Percentiles rank a stretch among this genome's conserved stretches.
Conservation (phyloP, 2,888 invertebrate species). For the Orchesella flavescens region DNA sequence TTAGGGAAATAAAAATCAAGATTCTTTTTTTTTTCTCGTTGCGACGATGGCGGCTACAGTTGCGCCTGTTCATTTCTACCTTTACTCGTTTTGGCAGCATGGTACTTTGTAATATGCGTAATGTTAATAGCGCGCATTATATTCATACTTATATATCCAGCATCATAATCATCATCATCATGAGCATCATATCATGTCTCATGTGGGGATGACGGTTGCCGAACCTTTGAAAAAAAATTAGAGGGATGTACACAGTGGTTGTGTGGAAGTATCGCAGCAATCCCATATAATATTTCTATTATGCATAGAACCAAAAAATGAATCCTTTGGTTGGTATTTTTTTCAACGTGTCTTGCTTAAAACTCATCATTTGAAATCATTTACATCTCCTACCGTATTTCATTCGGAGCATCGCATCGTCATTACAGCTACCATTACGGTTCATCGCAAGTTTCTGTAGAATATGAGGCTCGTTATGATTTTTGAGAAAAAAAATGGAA, state of each 20-base stretch:
- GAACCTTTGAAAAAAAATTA: slow-evolving; percentile 53
- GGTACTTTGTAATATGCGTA: too few species aligned
- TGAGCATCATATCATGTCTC: slow-evolving; percentile 43
- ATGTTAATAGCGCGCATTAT: too few species aligned
- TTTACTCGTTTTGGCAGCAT: too few species aligned
- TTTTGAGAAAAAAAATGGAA: neutral
- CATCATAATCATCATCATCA: slow-evolving; percentile 6
- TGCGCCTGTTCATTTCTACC: neutral
- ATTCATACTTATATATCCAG: neutral
- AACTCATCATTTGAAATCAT: neutral
- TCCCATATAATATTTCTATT: neutral
- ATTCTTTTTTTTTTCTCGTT: slow-evolving; percentile 34
- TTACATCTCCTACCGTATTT: too few species aligned
- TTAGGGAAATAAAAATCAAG: slow-evolving; percentile 61
- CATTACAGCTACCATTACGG: neutral
- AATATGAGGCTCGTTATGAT: neutral
- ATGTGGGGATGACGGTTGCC: slow-evolving; percentile 51
- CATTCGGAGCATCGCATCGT: too few species aligned
- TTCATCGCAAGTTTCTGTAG: neutral
- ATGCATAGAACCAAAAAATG: neutral
- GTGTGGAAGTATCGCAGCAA: neutral
- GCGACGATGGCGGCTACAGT: slow-evolving; percentile 1
- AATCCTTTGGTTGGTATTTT: neutral
- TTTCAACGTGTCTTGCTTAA: neutral
- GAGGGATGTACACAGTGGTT: slow-evolving; percentile 25